These are phyloP conservation scores for Temnothorax curvispinosus DNA, from an alignment of 1,140 invertebrate genomes.

Conservation along the genomic window DNA sequence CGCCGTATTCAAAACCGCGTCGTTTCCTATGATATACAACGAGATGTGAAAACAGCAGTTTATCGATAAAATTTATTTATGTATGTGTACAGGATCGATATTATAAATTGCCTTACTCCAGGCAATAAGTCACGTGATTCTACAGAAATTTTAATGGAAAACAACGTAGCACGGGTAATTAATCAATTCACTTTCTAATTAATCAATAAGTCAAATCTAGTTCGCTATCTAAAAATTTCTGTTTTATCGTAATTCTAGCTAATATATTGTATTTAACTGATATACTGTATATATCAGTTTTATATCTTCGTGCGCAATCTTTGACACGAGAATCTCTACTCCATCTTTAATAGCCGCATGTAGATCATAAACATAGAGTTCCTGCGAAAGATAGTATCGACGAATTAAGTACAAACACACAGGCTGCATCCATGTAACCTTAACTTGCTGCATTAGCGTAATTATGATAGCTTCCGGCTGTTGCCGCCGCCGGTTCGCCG, in stretches of 20 bases:
- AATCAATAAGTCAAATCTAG: background rate
- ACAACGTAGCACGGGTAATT: background rate
- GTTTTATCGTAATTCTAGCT: background rate
- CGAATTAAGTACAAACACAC: constrained; percentile 43
- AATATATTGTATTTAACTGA: constrained; percentile 2
- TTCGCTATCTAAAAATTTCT: background rate
- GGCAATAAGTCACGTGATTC: background rate
- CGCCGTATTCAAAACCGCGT: constrained; percentile 34
- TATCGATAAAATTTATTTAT: constrained; percentile 32
- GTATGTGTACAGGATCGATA: background rate
- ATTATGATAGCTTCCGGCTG: constrained; percentile 54
- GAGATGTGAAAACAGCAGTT: constrained; percentile 24
- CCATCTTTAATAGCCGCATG: background rate
- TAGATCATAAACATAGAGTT: constrained; percentile 20
- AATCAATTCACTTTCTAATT: background rate
- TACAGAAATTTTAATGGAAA: background rate
- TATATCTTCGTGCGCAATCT: background rate
- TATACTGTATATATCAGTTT: background rate
- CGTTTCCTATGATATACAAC: constrained; percentile 31
- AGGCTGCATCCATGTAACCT: constrained; percentile 34
- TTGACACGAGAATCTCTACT: background rate
- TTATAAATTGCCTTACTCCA: background rate
- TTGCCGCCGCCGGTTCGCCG: constrained; percentile 19
- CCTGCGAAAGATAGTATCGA: constrained; percentile 44
- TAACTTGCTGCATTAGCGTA: constrained; percentile 47